phyloP scores from a whole-genome alignment of 2,113 vertebrate species.

The Poeciliopsis retropinna region DNA sequence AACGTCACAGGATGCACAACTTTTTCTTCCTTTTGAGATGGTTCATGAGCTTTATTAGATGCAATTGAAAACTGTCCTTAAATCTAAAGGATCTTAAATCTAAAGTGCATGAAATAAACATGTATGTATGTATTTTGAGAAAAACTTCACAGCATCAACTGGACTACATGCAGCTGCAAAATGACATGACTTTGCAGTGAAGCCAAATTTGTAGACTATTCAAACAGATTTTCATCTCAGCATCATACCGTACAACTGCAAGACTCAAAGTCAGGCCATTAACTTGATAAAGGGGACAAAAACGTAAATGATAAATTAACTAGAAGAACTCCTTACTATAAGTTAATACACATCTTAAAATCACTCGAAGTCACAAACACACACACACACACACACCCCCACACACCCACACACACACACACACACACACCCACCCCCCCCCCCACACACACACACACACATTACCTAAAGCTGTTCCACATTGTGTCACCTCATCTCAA shows the following conservation, averaged over 20 bases:
- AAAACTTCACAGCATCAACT: conserved; percentile 6
- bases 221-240: conserved; percentile 19
- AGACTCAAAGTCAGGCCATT: background rate
- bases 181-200: background rate
- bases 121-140: conserved; percentile 26
- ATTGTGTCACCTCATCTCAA: too few species aligned
- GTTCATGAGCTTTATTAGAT: conserved; percentile 64
- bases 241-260: background rate
- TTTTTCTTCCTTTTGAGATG: conserved; percentile 37
- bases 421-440: too few species aligned
- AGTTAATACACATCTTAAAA: too few species aligned
- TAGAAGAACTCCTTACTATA: too few species aligned
- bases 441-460: too few species aligned
- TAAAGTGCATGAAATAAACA: conserved; percentile 48
- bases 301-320: background rate
- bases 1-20: conserved; percentile 44
- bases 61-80: conserved; percentile 38
- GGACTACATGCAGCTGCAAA: conserved; percentile 9
- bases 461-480: too few species aligned
- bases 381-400: too few species aligned
- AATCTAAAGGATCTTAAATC: conserved; percentile 16
- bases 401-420: too few species aligned
- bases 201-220: conserved; percentile 7
- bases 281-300: too few species aligned
- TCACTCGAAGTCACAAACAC: too few species aligned